Conservation (phyloP, 2,888 invertebrate species). For the Tinea pellionella region DNA sequence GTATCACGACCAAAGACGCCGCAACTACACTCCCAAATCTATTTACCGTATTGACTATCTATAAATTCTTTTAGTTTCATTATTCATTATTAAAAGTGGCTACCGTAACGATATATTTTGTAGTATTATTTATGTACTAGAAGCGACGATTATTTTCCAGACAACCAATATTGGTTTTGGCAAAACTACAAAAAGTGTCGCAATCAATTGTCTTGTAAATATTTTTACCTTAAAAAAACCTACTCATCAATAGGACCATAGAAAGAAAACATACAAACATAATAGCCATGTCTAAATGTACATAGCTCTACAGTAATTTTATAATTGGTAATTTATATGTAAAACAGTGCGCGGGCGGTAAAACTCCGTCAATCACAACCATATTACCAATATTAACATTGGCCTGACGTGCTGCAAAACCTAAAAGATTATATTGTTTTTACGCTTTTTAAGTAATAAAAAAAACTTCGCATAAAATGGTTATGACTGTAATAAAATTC, state of each 20-base stretch:
- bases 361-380: constrained; percentile 36
- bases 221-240: too few relatives aligned
- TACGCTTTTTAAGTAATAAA: too few relatives aligned
- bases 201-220: too few relatives aligned
- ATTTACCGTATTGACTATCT: neutral
- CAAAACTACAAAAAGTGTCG: too few relatives aligned
- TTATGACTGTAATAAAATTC: too few relatives aligned
- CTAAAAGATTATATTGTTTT: neutral
- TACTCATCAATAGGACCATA: too few relatives aligned
- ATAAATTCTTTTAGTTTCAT: neutral
- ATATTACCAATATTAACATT: neutral
- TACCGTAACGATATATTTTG: neutral
- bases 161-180: neutral
- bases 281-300: neutral
- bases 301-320: constrained; percentile 19
- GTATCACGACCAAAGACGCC: neutral
- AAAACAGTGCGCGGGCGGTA: constrained; percentile 48
- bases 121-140: neutral
- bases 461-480: too few relatives aligned
- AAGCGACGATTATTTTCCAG: neutral
- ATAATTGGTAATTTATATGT: constrained; percentile 65
- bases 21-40: neutral
- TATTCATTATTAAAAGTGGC: constrained; percentile 1
- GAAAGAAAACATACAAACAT: neutral
- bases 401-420: neutral